phyloP scores from a whole-genome alignment of 2,113 vertebrate genomes.

The Pleuronectes platessa region DNA sequence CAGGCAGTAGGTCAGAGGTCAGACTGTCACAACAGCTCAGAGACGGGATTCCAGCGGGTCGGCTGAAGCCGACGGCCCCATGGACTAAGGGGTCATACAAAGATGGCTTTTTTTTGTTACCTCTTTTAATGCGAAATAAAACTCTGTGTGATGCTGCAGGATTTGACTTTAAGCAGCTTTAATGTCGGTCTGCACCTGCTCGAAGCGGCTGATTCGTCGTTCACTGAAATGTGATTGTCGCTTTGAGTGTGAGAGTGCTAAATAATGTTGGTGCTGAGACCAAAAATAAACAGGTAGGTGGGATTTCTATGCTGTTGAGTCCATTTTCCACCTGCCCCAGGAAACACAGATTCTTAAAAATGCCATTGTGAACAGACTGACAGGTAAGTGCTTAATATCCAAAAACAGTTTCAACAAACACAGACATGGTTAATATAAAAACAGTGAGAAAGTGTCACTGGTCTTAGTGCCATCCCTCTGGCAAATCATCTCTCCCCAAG shows the following conservation, averaged over 20 bases:
- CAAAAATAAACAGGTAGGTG: slow-evolving; percentile 41
- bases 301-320: slow-evolving; percentile 47
- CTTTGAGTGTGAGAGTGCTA: slow-evolving; percentile 57
- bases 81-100: slow-evolving; percentile 46
- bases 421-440: slow-evolving; percentile 81
- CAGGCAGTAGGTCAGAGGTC: slow-evolving; percentile 69
- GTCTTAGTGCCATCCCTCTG: slow-evolving; percentile 72
- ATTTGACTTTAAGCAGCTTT: slow-evolving; percentile 66
- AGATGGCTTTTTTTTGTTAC: slow-evolving; percentile 69
- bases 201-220: slow-evolving; percentile 41
- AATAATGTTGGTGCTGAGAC: slow-evolving; percentile 53
- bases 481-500: slow-evolving; percentile 39
- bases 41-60: slow-evolving; percentile 36
- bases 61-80: slow-evolving; percentile 15
- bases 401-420: slow-evolving; percentile 76
- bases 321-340: slow-evolving; percentile 42
- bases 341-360: slow-evolving; percentile 62
- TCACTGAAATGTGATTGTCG: slow-evolving; percentile 74
- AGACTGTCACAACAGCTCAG: slow-evolving; percentile 62
- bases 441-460: slow-evolving; percentile 77
- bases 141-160: slow-evolving; percentile 47
- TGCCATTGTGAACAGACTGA: slow-evolving; percentile 71
- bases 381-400: slow-evolving; percentile 82
- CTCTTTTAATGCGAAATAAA: slow-evolving; percentile 40
- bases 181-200: slow-evolving; percentile 55